Conservation (phyloP, 2,113 vertebrate species). For the Neofelis nebulosa region DNA sequence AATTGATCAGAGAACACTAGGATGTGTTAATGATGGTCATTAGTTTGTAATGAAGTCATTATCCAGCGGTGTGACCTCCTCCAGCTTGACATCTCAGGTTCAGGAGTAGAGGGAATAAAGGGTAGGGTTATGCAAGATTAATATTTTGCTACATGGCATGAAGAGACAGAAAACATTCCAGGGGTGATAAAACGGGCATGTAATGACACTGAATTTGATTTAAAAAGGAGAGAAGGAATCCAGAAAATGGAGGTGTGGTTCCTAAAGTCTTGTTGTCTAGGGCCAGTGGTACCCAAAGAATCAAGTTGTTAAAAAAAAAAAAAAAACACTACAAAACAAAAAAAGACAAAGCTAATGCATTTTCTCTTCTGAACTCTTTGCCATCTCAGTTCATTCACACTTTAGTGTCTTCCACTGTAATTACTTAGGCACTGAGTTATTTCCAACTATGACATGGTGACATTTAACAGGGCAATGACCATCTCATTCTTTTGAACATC, state of each 20-base stretch:
- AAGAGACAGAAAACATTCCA: background rate
- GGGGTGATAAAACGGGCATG: background rate
- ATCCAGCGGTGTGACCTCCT: background rate
- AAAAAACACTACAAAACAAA: background rate
- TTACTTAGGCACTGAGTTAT: background rate
- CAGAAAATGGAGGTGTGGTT: background rate
- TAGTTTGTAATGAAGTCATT: background rate
- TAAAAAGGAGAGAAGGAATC: background rate
- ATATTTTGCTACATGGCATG: background rate
- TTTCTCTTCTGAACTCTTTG: background rate
- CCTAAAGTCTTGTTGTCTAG: background rate
- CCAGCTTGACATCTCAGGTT: conserved; percentile 10
- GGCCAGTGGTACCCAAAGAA: background rate
- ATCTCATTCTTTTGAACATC: background rate
- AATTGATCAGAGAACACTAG: background rate
- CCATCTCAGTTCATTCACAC: background rate
- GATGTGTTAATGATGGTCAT: background rate
- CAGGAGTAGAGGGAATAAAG: background rate
- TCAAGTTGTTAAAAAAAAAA: background rate
- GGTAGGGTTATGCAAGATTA: background rate
- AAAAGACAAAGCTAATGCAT: background rate
- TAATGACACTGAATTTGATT: background rate
- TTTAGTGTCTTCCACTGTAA: background rate
- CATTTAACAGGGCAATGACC: background rate
- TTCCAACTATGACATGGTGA: background rate